Evolutionary conservation across 2,797 vertebrate species (phyloP).

Genomic region (Gobio occitaniae): DNA sequence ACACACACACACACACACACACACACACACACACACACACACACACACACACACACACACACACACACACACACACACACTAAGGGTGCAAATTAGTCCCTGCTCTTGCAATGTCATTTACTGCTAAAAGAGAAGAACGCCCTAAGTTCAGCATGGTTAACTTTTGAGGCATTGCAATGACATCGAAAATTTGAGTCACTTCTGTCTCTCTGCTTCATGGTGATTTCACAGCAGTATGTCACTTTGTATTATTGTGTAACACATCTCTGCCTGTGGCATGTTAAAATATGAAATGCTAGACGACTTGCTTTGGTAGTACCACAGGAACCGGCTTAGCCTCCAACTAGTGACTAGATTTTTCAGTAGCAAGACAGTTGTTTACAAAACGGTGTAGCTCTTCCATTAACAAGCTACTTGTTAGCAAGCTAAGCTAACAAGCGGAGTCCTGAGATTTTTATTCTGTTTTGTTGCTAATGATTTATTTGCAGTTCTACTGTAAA

Average conservation of each 20-base stretch:
- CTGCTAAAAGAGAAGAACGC: background rate
- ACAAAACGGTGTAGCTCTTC: background rate
- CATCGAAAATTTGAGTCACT: conserved; percentile 42
- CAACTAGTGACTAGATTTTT: background rate
- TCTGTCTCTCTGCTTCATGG: conserved; percentile 40
- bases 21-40: background rate
- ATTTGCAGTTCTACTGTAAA: background rate
- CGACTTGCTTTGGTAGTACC: background rate
- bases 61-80: background rate
- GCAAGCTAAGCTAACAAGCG: background rate
- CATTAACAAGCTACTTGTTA: background rate
- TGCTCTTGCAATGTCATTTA: conserved; percentile 23
- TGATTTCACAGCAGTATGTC: conserved; percentile 49
- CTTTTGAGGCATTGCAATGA: conserved; percentile 12
- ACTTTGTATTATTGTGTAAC: conserved; percentile 45
- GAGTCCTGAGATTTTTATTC: no score
- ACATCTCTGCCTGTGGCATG: conserved; percentile 21
- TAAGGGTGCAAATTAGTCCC: conserved; percentile 7
- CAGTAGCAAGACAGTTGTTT: background rate
- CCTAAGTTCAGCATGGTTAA: conserved; percentile 26
- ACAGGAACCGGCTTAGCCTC: background rate
- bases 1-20: background rate
- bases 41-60: background rate
- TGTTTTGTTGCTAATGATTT: background rate
- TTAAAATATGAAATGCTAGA: conserved; percentile 2